Base-by-base conservation (phyloP, 1,140 invertebrate species). In the Papilio aristodemus region DNA sequence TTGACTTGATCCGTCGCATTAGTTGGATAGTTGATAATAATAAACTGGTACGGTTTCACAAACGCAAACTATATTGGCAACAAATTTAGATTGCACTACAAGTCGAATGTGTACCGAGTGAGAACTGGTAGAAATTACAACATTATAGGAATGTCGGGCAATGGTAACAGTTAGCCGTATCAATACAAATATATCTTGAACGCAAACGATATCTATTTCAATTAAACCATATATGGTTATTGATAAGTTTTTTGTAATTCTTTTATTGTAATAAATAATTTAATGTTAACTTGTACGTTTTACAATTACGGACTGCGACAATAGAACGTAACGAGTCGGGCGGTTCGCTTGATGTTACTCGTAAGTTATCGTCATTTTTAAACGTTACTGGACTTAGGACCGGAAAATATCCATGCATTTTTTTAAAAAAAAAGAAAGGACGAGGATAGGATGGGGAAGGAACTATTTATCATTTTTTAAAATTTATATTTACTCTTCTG, bases 41-140 rank as follows among this genome's bases (percentile, higher is more conserved):
- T 64, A 64, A 64, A 41, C 62, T 43, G 39, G 62, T 22, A 37
- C 11, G 41, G 69, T 70, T 46, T 58, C 67, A 59, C 68, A 71
- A 71, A 70, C 57, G 64, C 71, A 39, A 13, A 39, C 64, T 63
- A 68, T 72, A 71, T 64, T 67, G 67, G 69, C 58, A 67, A 72
- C 68, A 70, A 67, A 73, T 73, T 69, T 68, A 70, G 63, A 63
- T 76, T 76, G 68, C 68, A 70, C 66, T 64, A 71, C 59, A 71
- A 58, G 58, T 68, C 59, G 63, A 39, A 59, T 68, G 71, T 71
- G 68, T 57, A 67, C 62, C 37, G 68, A 69, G 70, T 58, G 63
- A 70, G 19, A 54, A 54, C 46, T 54, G 46, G 67, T 68, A 39
- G 39, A 58, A 71, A 66, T 74, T 74, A 66, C 72, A 63, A 71